Evolutionary conservation across 2,888 invertebrate genomes (phyloP), one percentile per base, ranked within the genome.

Genomic region (Orthosia incerta): DNA sequence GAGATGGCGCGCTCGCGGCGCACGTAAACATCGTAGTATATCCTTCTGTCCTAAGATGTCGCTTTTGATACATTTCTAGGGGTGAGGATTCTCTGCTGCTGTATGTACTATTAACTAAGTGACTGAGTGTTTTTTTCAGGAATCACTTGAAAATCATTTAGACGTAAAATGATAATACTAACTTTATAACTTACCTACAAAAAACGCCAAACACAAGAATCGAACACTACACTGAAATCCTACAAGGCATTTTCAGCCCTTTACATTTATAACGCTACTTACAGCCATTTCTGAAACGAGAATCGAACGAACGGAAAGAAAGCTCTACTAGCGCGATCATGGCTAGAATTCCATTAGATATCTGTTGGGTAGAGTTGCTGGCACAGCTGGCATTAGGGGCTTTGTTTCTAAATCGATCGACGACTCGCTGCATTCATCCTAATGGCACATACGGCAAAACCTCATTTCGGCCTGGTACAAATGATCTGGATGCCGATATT

Each of bases 401-500:
- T 86, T 83, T 87, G 86, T 86, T 82, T 86, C 87, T 87, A 78
- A 87, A 86, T 84, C 86, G 82, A 87, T 79, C 76, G 71, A 50
- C 74, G 65, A 71, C 74, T 77, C 83, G 71, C 73, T 78, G 79
- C 81, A 85, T 85, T 87, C 83, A 82, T 77, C 80, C 84, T 86
- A 87, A 86, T 86, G 74, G 86, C 78, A 70, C 65, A 80, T 74
- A 73, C 59, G 73, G 79, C 72, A 72, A 77, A 83, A 83, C 76
- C 82, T 80, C 74, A 84, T 81, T 76, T 56, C 73, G 26, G 55
- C 39, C 67, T 46, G 69, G 71, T 79, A 85, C 77, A 83, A 81
- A 83, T 82, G 78, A 76, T 76, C 78, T 60, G 72, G 39, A 81
- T 73, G 60, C 61, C 65, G 55, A 71, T 79, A 56, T 74, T 60